Conservation (phyloP, 2,113 vertebrate genomes). For the Orthonyx spaldingii region DNA sequence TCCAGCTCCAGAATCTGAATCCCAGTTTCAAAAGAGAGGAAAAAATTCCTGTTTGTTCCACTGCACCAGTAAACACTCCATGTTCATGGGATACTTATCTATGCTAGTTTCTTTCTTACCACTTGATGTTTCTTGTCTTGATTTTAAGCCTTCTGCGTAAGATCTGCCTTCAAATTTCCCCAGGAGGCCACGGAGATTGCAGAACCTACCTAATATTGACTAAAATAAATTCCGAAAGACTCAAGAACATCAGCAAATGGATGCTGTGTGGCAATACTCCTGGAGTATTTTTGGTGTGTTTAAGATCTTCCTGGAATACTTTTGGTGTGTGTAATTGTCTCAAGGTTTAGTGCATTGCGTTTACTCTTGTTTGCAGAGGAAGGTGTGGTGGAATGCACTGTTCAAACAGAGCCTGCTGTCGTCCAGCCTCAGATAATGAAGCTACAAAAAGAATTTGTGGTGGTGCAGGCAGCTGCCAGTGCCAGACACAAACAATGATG, state of each 20-base stretch:
- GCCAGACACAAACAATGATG: conserved; percentile 25
- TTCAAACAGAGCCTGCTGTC: conserved; percentile 27
- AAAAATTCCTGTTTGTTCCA: not conserved
- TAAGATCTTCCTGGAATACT: conserved; percentile 6
- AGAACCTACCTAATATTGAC: not conserved
- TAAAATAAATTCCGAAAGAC: not conserved
- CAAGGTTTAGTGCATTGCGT: not conserved
- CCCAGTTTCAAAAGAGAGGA: not conserved
- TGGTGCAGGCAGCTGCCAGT: not conserved
- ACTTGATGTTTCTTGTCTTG: not conserved
- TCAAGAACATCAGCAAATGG: not conserved
- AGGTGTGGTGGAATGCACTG: conserved; percentile 53
- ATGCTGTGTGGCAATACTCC: not conserved
- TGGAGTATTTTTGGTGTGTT: not conserved
- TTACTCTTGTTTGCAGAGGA: conserved; percentile 23
- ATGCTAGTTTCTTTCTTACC: not conserved
- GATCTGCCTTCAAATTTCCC: not conserved
- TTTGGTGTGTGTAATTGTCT: not conserved
- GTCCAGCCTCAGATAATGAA: conserved; percentile 35
- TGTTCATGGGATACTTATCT: not conserved
- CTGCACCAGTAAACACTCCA: not conserved
- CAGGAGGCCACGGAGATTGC: not conserved
- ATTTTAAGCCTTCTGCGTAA: not conserved
- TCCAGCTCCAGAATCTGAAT: not conserved
- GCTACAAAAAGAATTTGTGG: conserved; percentile 28